A percentile compares a stretch with the other conserved stretches of the same genome.
These are phyloP conservation scores for Setipinna tenuifilis DNA, from an alignment of 2,797 vertebrate species.

Conservation along the genomic window DNA sequence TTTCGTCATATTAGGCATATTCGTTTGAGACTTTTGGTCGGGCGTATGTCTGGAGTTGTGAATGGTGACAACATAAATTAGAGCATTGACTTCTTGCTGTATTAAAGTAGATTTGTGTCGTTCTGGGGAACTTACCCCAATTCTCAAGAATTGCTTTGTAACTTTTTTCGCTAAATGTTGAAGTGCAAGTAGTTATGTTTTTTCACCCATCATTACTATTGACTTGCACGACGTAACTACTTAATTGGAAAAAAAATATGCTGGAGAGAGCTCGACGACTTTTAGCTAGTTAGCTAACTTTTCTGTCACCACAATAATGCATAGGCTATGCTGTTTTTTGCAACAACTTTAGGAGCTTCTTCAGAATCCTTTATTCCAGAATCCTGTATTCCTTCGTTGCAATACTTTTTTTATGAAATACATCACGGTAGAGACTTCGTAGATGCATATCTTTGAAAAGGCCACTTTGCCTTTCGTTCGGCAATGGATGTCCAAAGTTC, in stretches of 20 bases:
- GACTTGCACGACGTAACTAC: too few species aligned
- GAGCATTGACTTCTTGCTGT: background rate
- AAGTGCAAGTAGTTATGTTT: too few species aligned
- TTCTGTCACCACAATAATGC: background rate
- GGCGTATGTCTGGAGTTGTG: background rate
- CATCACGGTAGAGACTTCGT: constrained; percentile 27
- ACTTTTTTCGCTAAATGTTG: too few species aligned
- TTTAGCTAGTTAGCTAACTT: background rate
- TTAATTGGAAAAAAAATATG: background rate
- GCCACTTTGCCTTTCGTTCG: background rate
- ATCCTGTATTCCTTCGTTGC: too few species aligned
- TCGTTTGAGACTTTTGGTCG: background rate
- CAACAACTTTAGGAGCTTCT: background rate
- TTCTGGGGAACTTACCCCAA: too few species aligned
- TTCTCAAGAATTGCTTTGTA: too few species aligned
- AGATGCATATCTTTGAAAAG: constrained; percentile 27
- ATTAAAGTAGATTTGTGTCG: background rate
- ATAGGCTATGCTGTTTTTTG: too few species aligned
- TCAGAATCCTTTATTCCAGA: background rate
- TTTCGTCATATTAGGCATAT: background rate
- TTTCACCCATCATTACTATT: too few species aligned
- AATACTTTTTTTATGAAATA: constrained; percentile 21
- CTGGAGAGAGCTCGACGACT: background rate
- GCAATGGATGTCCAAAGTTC: background rate
- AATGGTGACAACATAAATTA: background rate